Evolutionary conservation across 2,888 invertebrate genomes (phyloP), one percentile per base, ranked within the genome.

Genomic region (Eremobia ochroleuca): DNA sequence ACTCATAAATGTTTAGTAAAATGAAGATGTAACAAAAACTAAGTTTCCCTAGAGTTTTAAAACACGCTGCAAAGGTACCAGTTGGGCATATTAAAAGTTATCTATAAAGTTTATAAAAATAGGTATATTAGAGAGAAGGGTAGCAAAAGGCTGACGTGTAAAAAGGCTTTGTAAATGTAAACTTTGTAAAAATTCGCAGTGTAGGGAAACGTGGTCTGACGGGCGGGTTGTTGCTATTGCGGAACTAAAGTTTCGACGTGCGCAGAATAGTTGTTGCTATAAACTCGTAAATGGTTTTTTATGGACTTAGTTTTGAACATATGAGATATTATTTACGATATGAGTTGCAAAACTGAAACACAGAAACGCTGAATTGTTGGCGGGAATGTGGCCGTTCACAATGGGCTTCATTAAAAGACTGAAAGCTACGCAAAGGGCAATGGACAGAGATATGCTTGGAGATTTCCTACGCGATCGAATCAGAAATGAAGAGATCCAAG

Each of bases 161-260:
- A 81, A 85, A 85, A 76, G 68, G 81, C 81, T 82, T 76, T 69
- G 64, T 67, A 71, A 71, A 84, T 62, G 81, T 72, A 59, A 77
- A 81, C 71, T 83, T 81, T 72, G 59, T 69, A 34, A 79, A 79
- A 83, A 72, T 71, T 68, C 70, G 28, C 70, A 52, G 40, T 73
- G 31, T 71, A 74, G 66, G 72, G 49, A 49, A 64, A 80, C 74
- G 66, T 49, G 55, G 55, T 34, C 18, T 34, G 58, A n/a, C 43
- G 58, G 62, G 62, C 18, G 25, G 28, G 37, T 18, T 21, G 46
- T 25, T n/a, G 0, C 55, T 82, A 71, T 59, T 15, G 62, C 83
- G 64, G 79, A 81, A 83, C 66, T 70, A 77, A 83, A 81, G 68
- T 81, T 83, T 28, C 31, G 72, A 83, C 73, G 81, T 81, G 81